Base-by-base conservation (phyloP, 2,113 vertebrate genomes). In the Cyprinodon variegatus region DNA sequence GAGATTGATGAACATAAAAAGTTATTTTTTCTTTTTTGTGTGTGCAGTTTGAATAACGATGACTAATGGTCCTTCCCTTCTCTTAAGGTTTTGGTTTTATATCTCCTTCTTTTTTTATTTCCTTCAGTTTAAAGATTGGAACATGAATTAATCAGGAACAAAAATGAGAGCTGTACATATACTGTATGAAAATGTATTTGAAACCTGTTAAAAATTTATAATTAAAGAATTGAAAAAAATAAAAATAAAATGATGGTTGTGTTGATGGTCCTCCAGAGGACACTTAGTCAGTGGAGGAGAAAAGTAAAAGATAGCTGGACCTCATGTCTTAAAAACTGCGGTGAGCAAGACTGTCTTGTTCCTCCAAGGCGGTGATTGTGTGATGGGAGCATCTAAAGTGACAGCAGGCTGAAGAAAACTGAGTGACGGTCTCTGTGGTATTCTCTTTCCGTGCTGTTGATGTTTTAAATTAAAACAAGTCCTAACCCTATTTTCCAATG, bases 311-410 rank as follows among this genome's bases (percentile, higher is more conserved):
- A 89, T 82, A 72, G 67, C 68, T 59, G 64, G 72, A 85, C 81
- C 71, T 69, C 77, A 65, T 86, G 87, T 87, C 74, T 78, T 61
- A 72, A 76, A 87, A 87, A 76, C 81, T 37, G 50, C 77, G 60
- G 86, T 53, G 74, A 84, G 84, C 74, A 15, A 65, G 82, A 78
- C 83, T 88, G 86, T 89, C 90, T 77, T 88, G 86, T 89, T 79
- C 50, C 83, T 82, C 76, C 68, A 66, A 80, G 76, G 62, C 61
- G 11, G 45, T 84, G 82, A 83, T 72, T 77, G 64, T 77, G 62
- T 86, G 85, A 92, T 84, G 80, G 53, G 75, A 79, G 77, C 78
- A 88, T 85, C 39, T 76, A 81, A 89, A 90, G 83, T 89, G 90
- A 91, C 89, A 92, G 79, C 46, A 9, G 78, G 70, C 82, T 86